Base-by-base conservation (phyloP, 2,113 vertebrate genomes). In the Microcebus ravelobensis region DNA sequence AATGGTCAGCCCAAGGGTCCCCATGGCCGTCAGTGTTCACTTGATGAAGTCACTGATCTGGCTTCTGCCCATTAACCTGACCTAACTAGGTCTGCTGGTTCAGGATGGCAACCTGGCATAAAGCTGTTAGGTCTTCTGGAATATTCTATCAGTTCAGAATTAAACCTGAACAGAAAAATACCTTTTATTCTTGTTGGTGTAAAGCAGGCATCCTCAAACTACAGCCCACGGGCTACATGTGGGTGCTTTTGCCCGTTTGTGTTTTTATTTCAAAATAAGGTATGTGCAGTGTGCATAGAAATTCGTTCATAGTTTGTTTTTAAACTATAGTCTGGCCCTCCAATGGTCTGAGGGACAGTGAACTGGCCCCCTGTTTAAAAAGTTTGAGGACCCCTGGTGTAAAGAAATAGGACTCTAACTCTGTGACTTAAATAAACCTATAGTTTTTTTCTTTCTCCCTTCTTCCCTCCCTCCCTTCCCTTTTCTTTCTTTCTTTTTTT, bases 91-190 rank as follows among this genome's bases (percentile, higher is more conserved):
- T 42, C 45, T 91, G 50, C 67, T 7, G 6, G 31, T 59, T 74
- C 57, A 86, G 61, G 55, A 83, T 89, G 65, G 27, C 82, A 93
- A 83, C 13, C 31, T 93, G 77, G 61, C 45, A 85, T 48, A 77
- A 79, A 87, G 55, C n/a, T 61, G 5, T 34, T 59, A 83, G 15
- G 42, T 67, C 48, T 85, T 76, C 52, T 90, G 27, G 48, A n/a
- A 20, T 85, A 36, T 20, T 84, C 52, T 55, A 94, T 70, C 25
- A 63, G 31, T 73, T 25, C 36, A 67, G 65, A 87, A 81, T 95
- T 74, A 83, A 25, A 83, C 34, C n/a, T 57, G 11, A 95, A 67
- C 14, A 79, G 61, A 57, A 95, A 96, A 77, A 85, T 23, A 39
- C 11, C n/a, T 84, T 85, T 77, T n/a, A 68, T 87, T 96, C 31